These are phyloP conservation scores for Spodoptera frugiperda DNA, from an alignment of 1,140 invertebrate genomes.

Conservation along the genomic window DNA sequence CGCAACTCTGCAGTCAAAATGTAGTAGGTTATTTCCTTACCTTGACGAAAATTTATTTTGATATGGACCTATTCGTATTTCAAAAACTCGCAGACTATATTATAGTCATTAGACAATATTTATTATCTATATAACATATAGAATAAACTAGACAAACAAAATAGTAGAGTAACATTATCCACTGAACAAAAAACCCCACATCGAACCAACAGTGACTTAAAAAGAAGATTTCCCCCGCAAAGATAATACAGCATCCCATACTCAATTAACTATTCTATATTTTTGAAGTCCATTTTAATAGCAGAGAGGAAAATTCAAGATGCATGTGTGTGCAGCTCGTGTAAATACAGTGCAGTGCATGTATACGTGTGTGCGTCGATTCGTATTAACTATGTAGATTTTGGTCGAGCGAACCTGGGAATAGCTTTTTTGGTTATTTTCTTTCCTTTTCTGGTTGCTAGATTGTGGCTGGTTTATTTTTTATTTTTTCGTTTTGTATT, in stretches of 20 bases:
- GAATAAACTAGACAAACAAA: too few relatives aligned
- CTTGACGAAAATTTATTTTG: too few relatives aligned
- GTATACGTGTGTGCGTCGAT: not conserved
- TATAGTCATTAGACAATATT: too few relatives aligned
- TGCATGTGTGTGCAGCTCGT: not conserved
- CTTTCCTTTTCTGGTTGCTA: not conserved
- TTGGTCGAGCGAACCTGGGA: conserved; percentile 6
- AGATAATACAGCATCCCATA: conserved; percentile 2
- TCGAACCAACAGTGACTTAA: too few relatives aligned
- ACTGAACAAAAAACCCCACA: too few relatives aligned
- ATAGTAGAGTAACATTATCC: too few relatives aligned
- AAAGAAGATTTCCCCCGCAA: too few relatives aligned
- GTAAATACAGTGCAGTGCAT: not conserved
- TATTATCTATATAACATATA: too few relatives aligned
- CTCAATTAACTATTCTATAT: conserved; percentile 12
- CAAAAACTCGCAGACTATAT: too few relatives aligned
- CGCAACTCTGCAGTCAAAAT: too few relatives aligned
- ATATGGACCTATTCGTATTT: too few relatives aligned
- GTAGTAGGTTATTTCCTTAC: too few relatives aligned
- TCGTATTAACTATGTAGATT: conserved; percentile 27
- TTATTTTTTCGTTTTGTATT: not conserved
- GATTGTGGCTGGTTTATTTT: not conserved
- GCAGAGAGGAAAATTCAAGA: not conserved
- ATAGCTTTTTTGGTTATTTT: conserved; percentile 26
- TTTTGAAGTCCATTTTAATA: conserved; percentile 35